Evolutionary conservation across 2,888 invertebrate genomes (phyloP).

Genomic region (Acronicta psi): DNA sequence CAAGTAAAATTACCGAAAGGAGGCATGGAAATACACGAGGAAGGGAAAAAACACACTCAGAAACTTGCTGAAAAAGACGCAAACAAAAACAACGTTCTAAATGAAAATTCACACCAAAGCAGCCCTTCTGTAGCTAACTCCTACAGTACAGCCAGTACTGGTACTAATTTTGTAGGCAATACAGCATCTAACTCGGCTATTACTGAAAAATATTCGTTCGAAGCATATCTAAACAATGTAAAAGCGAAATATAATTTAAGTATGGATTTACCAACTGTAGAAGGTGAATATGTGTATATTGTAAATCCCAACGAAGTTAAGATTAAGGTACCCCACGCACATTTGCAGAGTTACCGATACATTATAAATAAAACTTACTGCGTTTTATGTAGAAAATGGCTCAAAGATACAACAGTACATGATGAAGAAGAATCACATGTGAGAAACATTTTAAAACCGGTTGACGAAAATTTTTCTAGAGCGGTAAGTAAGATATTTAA

Average conservation of each 20-base stretch:
- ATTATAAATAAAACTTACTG: constrained; percentile 2
- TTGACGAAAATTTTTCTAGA: constrained; percentile 11
- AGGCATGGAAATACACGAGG: constrained; percentile 9
- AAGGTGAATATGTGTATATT: constrained; percentile 7
- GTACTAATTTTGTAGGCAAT: background rate
- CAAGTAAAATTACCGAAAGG: constrained; percentile 17
- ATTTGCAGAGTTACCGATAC: constrained; percentile 19
- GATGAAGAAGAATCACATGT: background rate
- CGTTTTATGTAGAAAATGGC: constrained; percentile 16
- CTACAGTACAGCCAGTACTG: background rate
- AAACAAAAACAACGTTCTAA: background rate
- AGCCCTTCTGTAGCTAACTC: too few relatives aligned
- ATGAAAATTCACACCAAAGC: background rate
- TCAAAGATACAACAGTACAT: background rate
- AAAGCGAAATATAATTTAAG: constrained; percentile 7
- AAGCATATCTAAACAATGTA: constrained; percentile 18
- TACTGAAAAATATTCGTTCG: constrained; percentile 1
- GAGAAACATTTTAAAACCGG: background rate
- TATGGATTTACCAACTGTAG: background rate
- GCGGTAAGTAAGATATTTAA: too few relatives aligned
- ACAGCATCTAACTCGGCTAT: background rate
- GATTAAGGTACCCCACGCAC: constrained; percentile 1
- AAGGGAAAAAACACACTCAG: constrained; percentile 23
- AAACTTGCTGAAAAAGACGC: background rate
- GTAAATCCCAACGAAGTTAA: constrained; percentile 2